phyloP scores from a whole-genome alignment of 2,797 vertebrate genomes.

The Periparus ater region DNA sequence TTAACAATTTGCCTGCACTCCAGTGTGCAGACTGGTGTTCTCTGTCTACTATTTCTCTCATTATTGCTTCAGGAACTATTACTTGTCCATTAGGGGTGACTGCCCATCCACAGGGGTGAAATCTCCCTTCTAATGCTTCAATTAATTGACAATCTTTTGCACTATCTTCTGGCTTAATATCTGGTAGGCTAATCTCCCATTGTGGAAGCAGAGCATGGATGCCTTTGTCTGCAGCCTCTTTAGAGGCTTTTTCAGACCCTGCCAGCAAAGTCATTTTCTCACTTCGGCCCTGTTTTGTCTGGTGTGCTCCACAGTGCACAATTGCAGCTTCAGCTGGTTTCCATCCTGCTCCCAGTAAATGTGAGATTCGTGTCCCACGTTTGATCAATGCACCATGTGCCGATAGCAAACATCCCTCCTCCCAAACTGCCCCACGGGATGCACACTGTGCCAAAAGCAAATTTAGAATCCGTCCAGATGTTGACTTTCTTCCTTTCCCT shows the following conservation, averaged over 20 bases:
- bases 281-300: background rate
- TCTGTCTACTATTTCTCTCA: background rate
- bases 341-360: no score
- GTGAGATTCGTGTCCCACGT: background rate
- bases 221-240: background rate
- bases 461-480: background rate
- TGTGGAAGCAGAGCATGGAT: background rate
- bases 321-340: background rate
- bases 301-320: background rate
- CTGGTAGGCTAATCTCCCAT: background rate
- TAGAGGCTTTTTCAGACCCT: background rate
- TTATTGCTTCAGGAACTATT: background rate
- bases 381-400: accelerated
- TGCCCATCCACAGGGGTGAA: background rate
- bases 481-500: background rate
- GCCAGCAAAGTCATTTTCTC: accelerated
- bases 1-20: background rate
- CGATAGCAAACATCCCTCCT: background rate
- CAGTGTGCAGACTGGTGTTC: background rate
- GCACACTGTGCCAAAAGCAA: background rate
- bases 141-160: background rate
- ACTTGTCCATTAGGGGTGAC: background rate
- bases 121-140: background rate
- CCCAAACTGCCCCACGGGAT: background rate
- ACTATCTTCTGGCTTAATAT: background rate